Conservation (phyloP, 2,113 vertebrate species). For the Anguilla japonica region DNA sequence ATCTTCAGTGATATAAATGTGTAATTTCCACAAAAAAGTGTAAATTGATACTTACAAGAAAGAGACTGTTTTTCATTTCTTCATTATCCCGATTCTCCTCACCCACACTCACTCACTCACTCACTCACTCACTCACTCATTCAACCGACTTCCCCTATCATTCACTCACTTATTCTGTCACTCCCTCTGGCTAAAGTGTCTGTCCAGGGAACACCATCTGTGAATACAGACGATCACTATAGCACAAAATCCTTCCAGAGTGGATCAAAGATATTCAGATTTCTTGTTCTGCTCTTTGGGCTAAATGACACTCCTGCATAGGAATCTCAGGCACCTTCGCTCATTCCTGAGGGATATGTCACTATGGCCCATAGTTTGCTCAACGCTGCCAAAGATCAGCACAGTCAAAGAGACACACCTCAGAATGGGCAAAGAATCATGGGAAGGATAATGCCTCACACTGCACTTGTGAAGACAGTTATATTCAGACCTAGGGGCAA, state of each 20-base stretch:
- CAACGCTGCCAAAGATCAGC: neutral
- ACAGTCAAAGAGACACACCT: neutral
- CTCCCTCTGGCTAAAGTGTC: neutral
- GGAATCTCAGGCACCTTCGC: neutral
- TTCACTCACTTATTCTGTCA: neutral
- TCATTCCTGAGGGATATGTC: neutral
- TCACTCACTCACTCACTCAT: neutral
- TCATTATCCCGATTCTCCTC: neutral
- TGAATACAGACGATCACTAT: neutral
- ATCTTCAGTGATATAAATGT: neutral
- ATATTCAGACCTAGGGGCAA: neutral
- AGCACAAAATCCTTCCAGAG: neutral
- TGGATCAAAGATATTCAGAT: neutral
- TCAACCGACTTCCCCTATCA: neutral
- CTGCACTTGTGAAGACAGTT: neutral
- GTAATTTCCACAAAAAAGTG: neutral
- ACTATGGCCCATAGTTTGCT: neutral
- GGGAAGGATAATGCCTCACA: neutral
- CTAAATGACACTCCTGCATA: neutral
- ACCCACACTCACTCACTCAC: neutral
- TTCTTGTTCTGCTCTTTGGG: neutral
- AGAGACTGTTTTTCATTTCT: neutral
- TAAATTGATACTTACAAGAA: neutral
- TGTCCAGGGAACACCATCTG: neutral
- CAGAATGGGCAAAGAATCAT: neutral